Base-by-base conservation (phyloP, 2,888 invertebrate species). In the Catocala fraxini region DNA sequence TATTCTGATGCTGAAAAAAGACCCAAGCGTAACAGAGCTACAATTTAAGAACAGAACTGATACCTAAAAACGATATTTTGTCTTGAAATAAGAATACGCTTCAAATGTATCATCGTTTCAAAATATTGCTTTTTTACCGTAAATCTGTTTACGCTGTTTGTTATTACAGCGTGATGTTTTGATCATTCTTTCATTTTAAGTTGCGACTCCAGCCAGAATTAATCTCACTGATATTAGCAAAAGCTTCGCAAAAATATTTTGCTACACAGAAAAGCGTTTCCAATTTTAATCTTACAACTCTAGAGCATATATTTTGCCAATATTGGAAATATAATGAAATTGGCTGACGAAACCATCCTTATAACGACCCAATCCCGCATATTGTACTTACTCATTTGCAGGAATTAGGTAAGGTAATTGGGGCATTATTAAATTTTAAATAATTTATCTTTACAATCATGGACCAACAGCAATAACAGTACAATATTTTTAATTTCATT, bases 401-500 rank as follows among this genome's bases (percentile, higher is more conserved):
- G 11, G 15, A 43, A 56, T 57, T 63, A 67, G 39, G 43, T 7
- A 42, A 15, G 15, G 52, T 63, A 57, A 73, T 70, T 59, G 54
- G 43, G 12, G 51, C 58, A 51, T 51, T 43, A 63, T 65, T 47
- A 59, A 65, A 60, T 34, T 55, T 56, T 52, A 51, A 11, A 71
- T 71, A 7, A 58, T 59, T 65, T 62, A 65, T 60, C 51, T 11
- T 46, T 54, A 33, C 51, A 68, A 64, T 65, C 56, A 60, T 51
- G 33, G 64, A 59, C 63, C 59, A 59, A 59, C 62, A 71, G 58
- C 66, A 62, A 62, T 62, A 43, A 57, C 65, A 62, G 62, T 62
- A 39, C 59, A 51, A 65, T 70, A 73, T 77, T 82, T 82, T 80
- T 73, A 80, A 80, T 81, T 77, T 75, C 65, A 70, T 65, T 68